Evolutionary conservation across 2,888 invertebrate genomes (phyloP), one percentile per base, ranked within the genome.

Genomic region (Cinara cedri): DNA sequence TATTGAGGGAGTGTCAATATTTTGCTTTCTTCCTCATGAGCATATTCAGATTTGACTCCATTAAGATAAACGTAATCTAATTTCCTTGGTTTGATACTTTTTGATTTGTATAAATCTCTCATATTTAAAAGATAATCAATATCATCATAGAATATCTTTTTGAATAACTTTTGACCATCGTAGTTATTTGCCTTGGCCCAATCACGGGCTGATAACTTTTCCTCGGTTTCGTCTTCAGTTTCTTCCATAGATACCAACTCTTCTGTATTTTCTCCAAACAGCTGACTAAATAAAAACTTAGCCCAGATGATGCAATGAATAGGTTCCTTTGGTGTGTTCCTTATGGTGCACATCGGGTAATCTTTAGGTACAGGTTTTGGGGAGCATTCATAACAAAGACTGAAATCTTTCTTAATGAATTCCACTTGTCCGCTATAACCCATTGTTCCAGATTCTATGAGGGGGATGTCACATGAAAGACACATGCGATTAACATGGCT

Each of bases 221-320:
- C 87, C 8, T 42, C 6, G 6, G 11, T 2, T 13, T 8, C 1
- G 0, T 3, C 1, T 3, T n/a, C 0, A 3, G 9, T 11, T 3
- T n/a, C 42, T 4, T 78, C 60, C n/a, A 78, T 42, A 9, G 78
- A 78, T 1, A 78, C 82, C 86, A 98, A 98, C 85, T 98, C 92
- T 86, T 97, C 97, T 82, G 92, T 92, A 34, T 34, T 6, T 87
- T 98, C 97, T 0, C 99, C 99, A 88, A 98, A 99, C 19, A 99
- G 88, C 87, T 99, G 98, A 87, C 94, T 98, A 87, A 98, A 99
- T 13, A 99, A 89, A 88, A 98, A 97, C 86, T 99, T 99, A 0
- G 97, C 95, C 99, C 99, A 99, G 24, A 99, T 98, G 83, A 99
- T 97, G 86, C 99, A 99, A 87, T 99, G 99, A 83, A 99, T 97